A percentile compares a stretch with the other conserved stretches of the same genome.
Evolutionary conservation across 2,797 vertebrate genomes (phyloP).

Genomic region (Argyrosomus regius): DNA sequence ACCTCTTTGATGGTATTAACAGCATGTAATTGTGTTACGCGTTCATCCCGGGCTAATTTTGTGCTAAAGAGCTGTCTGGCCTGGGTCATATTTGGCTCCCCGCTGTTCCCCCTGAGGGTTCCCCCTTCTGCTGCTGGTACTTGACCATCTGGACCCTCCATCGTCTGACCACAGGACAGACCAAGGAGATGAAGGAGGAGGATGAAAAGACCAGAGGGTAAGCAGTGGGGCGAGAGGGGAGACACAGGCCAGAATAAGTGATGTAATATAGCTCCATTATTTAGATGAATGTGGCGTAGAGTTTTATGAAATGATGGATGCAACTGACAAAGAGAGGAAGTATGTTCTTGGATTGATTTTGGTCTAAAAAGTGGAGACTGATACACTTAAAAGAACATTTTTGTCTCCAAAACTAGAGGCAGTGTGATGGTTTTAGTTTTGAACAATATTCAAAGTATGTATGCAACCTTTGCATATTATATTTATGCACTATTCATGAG

Average conservation of each 20-base stretch:
- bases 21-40: slow-evolving; percentile 50
- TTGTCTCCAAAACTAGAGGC: neutral
- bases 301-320: neutral
- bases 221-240: neutral
- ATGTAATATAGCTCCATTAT: neutral
- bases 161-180: slow-evolving; percentile 20
- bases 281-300: neutral
- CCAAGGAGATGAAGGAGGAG: slow-evolving; percentile 2
- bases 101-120: slow-evolving; percentile 53
- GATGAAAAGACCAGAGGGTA: neutral
- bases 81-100: slow-evolving; percentile 41
- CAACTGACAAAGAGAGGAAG: neutral
- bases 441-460: too few relatives aligned
- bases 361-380: too few relatives aligned
- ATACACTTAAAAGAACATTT: neutral
- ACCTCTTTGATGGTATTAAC: slow-evolving; percentile 62
- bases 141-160: slow-evolving; percentile 68
- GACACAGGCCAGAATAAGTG: neutral
- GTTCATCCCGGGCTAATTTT: slow-evolving; percentile 69
- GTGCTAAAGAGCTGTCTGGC: slow-evolving; percentile 73
- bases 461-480: neutral
- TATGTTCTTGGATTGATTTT: neutral
- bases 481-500: neutral
- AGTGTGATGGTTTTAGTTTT: neutral
- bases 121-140: slow-evolving; percentile 62